Conservation (phyloP, 2,888 invertebrate genomes). For the Orchesellides sinensis region DNA sequence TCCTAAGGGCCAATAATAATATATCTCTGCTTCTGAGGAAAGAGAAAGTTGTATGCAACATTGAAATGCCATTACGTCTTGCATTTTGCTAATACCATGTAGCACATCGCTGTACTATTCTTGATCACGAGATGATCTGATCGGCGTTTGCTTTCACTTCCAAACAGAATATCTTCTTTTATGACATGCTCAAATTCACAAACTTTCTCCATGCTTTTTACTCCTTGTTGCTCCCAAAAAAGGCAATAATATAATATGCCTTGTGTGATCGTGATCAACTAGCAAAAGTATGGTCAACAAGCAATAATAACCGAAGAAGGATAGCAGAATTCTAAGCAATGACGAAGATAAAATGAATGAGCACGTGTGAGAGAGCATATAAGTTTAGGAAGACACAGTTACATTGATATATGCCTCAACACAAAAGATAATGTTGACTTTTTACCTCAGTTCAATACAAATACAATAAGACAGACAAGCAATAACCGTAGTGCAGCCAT, state of each 20-base stretch:
- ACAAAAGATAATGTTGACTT: conserved; percentile 22
- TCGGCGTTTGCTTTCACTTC: background rate
- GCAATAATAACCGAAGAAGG: no score
- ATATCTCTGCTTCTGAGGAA: background rate
- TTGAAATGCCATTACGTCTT: conserved; percentile 9
- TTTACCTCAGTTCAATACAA: background rate
- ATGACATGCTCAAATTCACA: conserved; percentile 6
- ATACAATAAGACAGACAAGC: background rate
- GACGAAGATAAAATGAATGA: no score
- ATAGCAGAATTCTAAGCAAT: no score
- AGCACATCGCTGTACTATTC: background rate
- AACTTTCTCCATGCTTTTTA: no score
- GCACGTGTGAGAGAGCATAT: background rate
- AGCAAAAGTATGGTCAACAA: no score
- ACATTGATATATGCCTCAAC: background rate
- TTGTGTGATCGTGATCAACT: no score
- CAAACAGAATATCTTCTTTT: conserved; percentile 17
- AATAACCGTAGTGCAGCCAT: background rate
- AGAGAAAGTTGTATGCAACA: conserved; percentile 3
- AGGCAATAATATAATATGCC: no score
- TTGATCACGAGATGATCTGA: background rate
- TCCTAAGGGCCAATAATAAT: conserved; percentile 24
- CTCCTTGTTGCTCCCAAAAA: no score
- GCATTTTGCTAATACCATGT: conserved; percentile 20
- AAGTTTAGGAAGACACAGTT: background rate